Evolutionary conservation across 2,888 invertebrate genomes (phyloP).

Genomic region (Cylloceria caligata): DNA sequence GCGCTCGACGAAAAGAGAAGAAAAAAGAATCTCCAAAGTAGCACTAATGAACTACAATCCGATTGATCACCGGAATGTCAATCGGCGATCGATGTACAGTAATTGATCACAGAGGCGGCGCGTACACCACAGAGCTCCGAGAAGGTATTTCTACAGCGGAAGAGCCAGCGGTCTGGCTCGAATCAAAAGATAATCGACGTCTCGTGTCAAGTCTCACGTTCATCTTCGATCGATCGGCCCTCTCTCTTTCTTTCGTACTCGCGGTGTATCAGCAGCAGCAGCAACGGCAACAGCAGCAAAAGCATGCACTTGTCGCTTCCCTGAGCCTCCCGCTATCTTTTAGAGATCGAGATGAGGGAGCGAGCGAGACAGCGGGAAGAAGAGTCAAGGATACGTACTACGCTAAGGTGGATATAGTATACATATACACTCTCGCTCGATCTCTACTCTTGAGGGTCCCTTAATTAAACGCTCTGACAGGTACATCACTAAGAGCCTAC

Average conservation of each 20-base stretch:
- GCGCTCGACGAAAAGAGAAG: background rate
- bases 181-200: conserved; percentile 47
- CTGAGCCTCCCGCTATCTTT: conserved; percentile 28
- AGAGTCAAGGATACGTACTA: background rate
- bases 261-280: conserved; percentile 9
- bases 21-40: conserved; percentile 11
- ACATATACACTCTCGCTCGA: conserved; percentile 28
- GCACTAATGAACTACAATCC: conserved; percentile 26
- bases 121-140: conserved; percentile 1
- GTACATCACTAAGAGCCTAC: conserved; percentile 79
- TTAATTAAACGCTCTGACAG: conserved; percentile 83
- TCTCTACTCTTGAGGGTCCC: conserved; percentile 77
- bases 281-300: background rate
- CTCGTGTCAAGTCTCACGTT: conserved; percentile 48
- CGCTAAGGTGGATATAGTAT: conserved; percentile 16
- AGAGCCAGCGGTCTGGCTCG: background rate
- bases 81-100: conserved; percentile 18
- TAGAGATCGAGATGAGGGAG: conserved; percentile 15
- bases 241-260: background rate
- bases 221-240: conserved; percentile 24
- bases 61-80: conserved; percentile 30
- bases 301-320: conserved; percentile 36
- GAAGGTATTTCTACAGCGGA: background rate
- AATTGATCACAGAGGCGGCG: conserved; percentile 23
- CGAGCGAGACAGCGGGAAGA: conserved; percentile 6